Conservation (phyloP, 2,888 invertebrate genomes). For the Acronicta alni region DNA sequence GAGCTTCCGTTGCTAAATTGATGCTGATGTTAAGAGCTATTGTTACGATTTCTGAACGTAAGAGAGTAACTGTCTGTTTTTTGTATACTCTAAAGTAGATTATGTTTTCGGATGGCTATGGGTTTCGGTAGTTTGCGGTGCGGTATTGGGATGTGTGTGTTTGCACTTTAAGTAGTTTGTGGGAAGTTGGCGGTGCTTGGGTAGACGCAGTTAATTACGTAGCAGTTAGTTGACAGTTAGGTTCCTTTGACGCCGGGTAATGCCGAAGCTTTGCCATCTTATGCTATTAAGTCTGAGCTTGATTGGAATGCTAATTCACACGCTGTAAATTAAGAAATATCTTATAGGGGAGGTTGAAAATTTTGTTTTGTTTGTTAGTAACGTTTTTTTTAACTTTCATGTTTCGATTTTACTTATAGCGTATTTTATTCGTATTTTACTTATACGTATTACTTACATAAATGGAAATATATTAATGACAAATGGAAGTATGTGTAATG, state of each 20-base stretch:
- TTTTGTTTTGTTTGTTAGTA: no score
- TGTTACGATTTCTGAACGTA: conserved; percentile 72
- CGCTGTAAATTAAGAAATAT: conserved; percentile 26
- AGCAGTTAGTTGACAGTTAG: conserved; percentile 77
- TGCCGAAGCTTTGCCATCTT: conserved; percentile 66
- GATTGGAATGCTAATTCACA: conserved; percentile 41
- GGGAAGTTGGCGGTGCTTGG: conserved; percentile 58
- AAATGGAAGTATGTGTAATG: no score
- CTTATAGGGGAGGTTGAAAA: conserved; percentile 8
- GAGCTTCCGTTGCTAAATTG: conserved; percentile 88
- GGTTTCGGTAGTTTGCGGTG: conserved; percentile 59
- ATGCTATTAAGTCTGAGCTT: conserved; percentile 60
- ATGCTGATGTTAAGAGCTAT: conserved; percentile 79
- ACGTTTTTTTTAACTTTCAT: no score
- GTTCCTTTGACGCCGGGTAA: conserved; percentile 74
- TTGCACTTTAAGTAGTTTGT: conserved; percentile 58
- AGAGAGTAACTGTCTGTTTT: conserved; percentile 51
- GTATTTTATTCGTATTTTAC: no score
- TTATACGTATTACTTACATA: no score
- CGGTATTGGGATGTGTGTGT: conserved; percentile 60
- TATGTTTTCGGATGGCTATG: conserved; percentile 59
- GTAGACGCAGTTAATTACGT: conserved; percentile 72
- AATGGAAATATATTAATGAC: no score
- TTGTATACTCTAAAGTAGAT: conserved; percentile 62
- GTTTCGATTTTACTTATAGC: no score